Conservation (phyloP, 2,888 invertebrate species). For the Thysanoteuthis rhombus region DNA sequence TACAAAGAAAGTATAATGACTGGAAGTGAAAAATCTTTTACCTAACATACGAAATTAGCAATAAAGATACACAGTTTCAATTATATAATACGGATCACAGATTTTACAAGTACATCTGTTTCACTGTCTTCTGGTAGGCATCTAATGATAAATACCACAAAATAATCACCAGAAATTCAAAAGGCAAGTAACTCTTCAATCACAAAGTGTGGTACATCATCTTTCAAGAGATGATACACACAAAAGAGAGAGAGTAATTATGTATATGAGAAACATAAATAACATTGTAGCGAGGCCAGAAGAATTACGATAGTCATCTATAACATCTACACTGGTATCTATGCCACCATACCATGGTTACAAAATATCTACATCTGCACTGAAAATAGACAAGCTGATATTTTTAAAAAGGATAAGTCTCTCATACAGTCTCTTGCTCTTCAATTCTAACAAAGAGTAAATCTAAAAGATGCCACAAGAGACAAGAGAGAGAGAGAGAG, state of each 20-base stretch:
- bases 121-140: not conserved
- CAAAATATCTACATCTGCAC: not conserved
- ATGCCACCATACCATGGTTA: not conserved
- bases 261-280: not conserved
- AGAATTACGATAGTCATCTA: not conserved
- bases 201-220: not conserved
- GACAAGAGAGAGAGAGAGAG: not conserved
- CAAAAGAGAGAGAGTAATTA: not conserved
- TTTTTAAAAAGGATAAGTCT: too few relatives aligned
- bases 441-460: not conserved
- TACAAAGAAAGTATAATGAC: too few relatives aligned
- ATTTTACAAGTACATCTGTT: not conserved
- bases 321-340: not conserved
- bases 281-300: not conserved
- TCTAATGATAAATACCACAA: not conserved
- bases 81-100: too few relatives aligned
- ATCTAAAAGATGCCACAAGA: not conserved
- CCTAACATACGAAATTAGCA: too few relatives aligned
- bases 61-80: too few relatives aligned
- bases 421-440: too few relatives aligned
- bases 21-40: too few relatives aligned
- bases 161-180: not conserved
- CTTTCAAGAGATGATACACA: not conserved
- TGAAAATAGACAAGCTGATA: not conserved
- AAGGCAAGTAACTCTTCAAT: not conserved